Percentiles rank a stretch among this genome's conserved stretches.
Evolutionary conservation across 2,888 invertebrate genomes (phyloP).

Genomic region (Linyphia triangularis): DNA sequence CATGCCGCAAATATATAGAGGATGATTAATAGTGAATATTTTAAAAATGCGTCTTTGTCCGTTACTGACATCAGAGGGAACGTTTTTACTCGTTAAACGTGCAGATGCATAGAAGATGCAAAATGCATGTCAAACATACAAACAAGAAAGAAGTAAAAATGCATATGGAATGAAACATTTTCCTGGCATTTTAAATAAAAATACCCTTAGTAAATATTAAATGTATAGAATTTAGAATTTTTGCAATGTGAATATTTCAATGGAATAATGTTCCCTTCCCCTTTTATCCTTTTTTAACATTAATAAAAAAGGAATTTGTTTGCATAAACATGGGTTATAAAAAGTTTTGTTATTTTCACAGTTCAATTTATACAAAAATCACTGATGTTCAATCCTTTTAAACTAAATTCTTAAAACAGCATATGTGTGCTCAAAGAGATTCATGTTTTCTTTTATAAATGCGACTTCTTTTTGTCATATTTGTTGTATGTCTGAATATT

Average conservation of each 20-base stretch:
- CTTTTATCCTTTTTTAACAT: neutral
- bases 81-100: slow-evolving; percentile 34
- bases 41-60: slow-evolving; percentile 39
- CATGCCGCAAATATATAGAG: neutral
- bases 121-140: slow-evolving; percentile 11
- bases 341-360: too few species aligned
- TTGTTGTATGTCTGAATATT: too few species aligned
- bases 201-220: slow-evolving; percentile 23
- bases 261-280: neutral
- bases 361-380: too few species aligned
- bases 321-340: too few species aligned
- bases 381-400: too few species aligned
- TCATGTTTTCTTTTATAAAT: too few species aligned
- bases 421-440: too few species aligned
- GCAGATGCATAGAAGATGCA: slow-evolving; percentile 42
- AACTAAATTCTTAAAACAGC: too few species aligned
- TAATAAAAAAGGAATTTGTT: too few species aligned
- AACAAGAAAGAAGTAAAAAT: slow-evolving; percentile 10
- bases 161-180: neutral
- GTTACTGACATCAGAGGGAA: neutral
- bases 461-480: too few species aligned
- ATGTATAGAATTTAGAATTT: neutral
- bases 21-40: slow-evolving; percentile 31
- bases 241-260: neutral
- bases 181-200: neutral